Conservation (phyloP, 2,888 invertebrate genomes). For the Drosophila engyochracea region DNA sequence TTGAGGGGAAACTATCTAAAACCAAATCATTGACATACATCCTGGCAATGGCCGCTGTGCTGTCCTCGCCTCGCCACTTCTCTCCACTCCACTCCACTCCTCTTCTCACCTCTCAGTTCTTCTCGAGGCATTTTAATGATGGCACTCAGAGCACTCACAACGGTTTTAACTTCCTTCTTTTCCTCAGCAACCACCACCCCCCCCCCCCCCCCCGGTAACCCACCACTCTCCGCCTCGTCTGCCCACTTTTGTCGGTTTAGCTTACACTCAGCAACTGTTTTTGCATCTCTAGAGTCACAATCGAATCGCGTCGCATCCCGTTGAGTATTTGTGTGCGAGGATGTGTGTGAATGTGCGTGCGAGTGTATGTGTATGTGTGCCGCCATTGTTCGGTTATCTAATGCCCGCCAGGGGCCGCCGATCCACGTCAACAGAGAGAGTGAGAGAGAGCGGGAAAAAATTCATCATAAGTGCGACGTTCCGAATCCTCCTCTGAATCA, state of each 20-base stretch:
- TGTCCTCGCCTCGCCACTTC: background rate
- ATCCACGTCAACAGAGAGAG: conserved; percentile 21
- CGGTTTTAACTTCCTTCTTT: background rate
- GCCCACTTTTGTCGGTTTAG: conserved; percentile 28
- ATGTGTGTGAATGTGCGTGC: conserved; percentile 14
- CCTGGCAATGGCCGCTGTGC: conserved; percentile 39
- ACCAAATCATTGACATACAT: conserved; percentile 40
- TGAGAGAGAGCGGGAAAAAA: conserved; percentile 28
- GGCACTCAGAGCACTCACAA: conserved; percentile 37
- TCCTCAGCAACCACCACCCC: background rate
- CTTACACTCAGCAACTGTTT: conserved; percentile 38
- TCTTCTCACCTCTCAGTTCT: background rate
- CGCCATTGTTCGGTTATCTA: conserved; percentile 74
- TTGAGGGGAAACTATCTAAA: background rate
- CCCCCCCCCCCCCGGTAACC: accelerated
- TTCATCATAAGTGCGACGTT: conserved; percentile 69
- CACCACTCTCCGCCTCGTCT: background rate
- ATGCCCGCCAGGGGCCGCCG: conserved; percentile 51
- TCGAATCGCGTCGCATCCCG: conserved; percentile 6
- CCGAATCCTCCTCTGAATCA: conserved; percentile 13
- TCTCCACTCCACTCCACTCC: background rate
- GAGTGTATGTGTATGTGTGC: conserved; percentile 27
- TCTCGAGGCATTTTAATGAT: conserved; percentile 40
- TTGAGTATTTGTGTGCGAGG: conserved; percentile 8
- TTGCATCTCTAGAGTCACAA: conserved; percentile 35